Evolutionary conservation across 2,888 invertebrate species (phyloP), one percentile per base, ranked within the genome.

Genomic region (Eremobia ochroleuca): DNA sequence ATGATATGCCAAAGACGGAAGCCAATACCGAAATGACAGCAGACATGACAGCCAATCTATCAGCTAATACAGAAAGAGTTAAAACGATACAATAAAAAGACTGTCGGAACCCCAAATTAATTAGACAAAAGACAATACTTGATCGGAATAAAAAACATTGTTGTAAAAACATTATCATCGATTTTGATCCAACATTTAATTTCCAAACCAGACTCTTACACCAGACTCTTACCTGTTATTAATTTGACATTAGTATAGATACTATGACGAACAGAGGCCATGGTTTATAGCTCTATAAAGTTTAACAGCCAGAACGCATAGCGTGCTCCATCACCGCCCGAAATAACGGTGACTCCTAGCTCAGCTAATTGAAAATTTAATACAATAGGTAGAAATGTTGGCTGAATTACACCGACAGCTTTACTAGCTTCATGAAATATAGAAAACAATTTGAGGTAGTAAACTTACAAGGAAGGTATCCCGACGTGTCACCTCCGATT

Each of bases 321-420:
- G 83, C 80, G 73, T 71, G 77, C 69, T 59, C 28, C 73, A 58
- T 65, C 61, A 40, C 18, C 40, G 66, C 62, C 71, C 69, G 55
- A 84, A 84, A 83, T 83, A 83, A 77, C 76, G 52, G 67, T 81
- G 83, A 84, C 81, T 84, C 58, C 46, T 59, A 67, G 85, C 61
- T 61, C 34, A n/a, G 73, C 73, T 83, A 83, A 83, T 84, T 83
- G 83, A 76, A 80, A 76, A 67, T 73, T 66, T 64, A 49, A 72
- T 79, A 83, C 79, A 74, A 73, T 73, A 77, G 40, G 40, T 34
- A 37, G 61, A 71, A 58, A 68, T 65, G 61, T 28, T 15, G 34
- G n/a, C 73, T 68, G 62, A 71, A 52, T 55, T 59, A 68, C 31
- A 28, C 18, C 18, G 62, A 59, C 64, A 72, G 64, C 28, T 77